These are phyloP conservation scores for Cataglyphis albicans DNA, from an alignment of 2,888 invertebrate species.

Conservation along the genomic window DNA sequence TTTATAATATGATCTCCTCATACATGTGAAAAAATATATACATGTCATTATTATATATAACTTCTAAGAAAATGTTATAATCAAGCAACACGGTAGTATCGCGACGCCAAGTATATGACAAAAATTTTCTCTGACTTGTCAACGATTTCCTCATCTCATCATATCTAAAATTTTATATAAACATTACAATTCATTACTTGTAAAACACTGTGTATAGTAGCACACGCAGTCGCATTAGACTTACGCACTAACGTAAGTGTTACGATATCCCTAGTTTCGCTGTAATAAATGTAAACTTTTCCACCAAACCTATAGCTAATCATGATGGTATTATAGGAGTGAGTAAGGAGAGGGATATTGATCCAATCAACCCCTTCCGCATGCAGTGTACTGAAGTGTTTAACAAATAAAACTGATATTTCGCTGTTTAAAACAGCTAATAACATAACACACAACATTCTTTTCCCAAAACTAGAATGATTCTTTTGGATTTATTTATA, in stretches of 20 bases:
- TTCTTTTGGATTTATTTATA: neutral
- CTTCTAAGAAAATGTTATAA: neutral
- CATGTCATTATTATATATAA: neutral
- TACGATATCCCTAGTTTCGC: slow-evolving; percentile 26
- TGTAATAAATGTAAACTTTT: slow-evolving; percentile 25
- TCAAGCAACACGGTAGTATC: neutral
- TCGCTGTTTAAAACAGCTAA: neutral
- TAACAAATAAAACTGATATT: slow-evolving; percentile 1
- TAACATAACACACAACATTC: neutral
- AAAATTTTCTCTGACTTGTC: too few relatives aligned
- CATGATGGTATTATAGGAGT: slow-evolving; percentile 15
- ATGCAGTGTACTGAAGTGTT: neutral
- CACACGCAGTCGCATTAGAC: slow-evolving; percentile 41
- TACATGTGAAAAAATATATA: neutral
- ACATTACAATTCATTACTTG: neutral
- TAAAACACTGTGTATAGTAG: slow-evolving; percentile 23
- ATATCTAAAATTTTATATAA: neutral
- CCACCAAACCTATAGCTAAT: slow-evolving; percentile 41
- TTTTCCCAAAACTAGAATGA: neutral
- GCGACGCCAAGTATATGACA: too few relatives aligned
- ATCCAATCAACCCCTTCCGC: slow-evolving; percentile 37
- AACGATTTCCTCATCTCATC: too few relatives aligned
- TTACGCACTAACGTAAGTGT: slow-evolving; percentile 28
- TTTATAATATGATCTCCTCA: neutral
- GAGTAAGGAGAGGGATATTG: slow-evolving; percentile 36